Conservation (phyloP, 2,888 invertebrate genomes). For the Drosophila mercatorum region DNA sequence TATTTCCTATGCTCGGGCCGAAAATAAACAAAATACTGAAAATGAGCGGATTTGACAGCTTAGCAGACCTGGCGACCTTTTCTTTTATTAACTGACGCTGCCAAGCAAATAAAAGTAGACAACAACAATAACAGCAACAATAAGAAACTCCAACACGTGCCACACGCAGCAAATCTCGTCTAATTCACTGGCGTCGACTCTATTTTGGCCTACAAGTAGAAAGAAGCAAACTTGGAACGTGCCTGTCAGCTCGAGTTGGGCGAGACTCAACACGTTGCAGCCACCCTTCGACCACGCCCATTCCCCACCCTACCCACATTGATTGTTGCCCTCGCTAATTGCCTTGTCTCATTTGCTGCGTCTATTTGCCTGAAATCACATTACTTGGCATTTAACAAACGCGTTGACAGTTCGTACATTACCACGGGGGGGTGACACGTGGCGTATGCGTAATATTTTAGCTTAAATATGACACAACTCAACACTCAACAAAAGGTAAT, state of each 20-base stretch:
- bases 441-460: constrained; percentile 43
- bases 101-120: constrained; percentile 30
- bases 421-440: constrained; percentile 15
- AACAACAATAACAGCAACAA: background rate
- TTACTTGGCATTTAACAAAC: constrained; percentile 37
- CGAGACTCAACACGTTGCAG: constrained; percentile 36
- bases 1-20: background rate
- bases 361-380: constrained; percentile 19
- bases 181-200: constrained; percentile 51
- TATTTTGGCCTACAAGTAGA: constrained; percentile 3
- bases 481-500: constrained; percentile 23
- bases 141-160: constrained; percentile 48
- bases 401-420: constrained; percentile 25
- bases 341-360: constrained; percentile 29
- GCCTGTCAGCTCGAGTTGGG: constrained; percentile 41
- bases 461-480: background rate
- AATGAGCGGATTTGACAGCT: constrained; percentile 46
- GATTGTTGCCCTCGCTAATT: constrained; percentile 59
- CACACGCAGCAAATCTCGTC: constrained; percentile 60
- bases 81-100: constrained; percentile 37
- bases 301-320: constrained; percentile 5
- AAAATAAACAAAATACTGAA: constrained; percentile 26
- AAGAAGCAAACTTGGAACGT: constrained; percentile 33
- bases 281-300: background rate
- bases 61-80: constrained; percentile 41